A percentile compares a stretch with the other conserved stretches of the same genome.
These are phyloP conservation scores for Leptinotarsa defecta DNA, from an alignment of 1,140 invertebrate genomes.

Conservation along the genomic window DNA sequence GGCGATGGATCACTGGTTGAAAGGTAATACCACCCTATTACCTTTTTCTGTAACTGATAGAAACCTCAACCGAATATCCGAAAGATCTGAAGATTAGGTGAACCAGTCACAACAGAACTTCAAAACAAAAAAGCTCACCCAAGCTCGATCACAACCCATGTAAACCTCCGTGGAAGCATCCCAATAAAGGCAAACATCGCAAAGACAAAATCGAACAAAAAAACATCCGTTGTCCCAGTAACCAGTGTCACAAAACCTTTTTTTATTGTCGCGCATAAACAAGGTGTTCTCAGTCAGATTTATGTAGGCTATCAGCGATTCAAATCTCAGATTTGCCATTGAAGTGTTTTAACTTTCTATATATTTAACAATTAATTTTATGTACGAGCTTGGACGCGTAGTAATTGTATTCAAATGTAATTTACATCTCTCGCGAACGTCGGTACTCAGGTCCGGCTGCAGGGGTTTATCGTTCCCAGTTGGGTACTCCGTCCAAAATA, in stretches of 20 bases:
- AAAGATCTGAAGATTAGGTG: too few species aligned
- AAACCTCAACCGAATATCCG: too few species aligned
- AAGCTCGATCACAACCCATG: not conserved
- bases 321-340: constrained; percentile 54
- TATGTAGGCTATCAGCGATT: constrained; percentile 52
- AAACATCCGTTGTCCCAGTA: constrained; percentile 20
- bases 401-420: constrained; percentile 55
- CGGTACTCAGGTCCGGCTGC: constrained; percentile 14
- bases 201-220: constrained; percentile 10
- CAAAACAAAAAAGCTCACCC: not conserved
- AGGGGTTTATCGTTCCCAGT: not conserved
- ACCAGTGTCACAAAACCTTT: constrained; percentile 29
- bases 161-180: constrained; percentile 11
- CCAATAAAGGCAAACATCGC: constrained; percentile 7
- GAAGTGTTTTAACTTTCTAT: constrained; percentile 55
- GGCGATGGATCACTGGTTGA: too few species aligned
- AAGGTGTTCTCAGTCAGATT: constrained; percentile 51
- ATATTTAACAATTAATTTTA: constrained; percentile 55
- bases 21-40: too few species aligned
- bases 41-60: too few species aligned
- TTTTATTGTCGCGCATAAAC: constrained; percentile 46
- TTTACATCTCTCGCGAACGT: constrained; percentile 41
- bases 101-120: too few species aligned
- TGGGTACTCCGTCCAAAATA: too few species aligned
- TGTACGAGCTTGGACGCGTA: constrained; percentile 43